phyloP scores from a whole-genome alignment of 1,140 invertebrate species.

The Megalonaias nervosa region DNA sequence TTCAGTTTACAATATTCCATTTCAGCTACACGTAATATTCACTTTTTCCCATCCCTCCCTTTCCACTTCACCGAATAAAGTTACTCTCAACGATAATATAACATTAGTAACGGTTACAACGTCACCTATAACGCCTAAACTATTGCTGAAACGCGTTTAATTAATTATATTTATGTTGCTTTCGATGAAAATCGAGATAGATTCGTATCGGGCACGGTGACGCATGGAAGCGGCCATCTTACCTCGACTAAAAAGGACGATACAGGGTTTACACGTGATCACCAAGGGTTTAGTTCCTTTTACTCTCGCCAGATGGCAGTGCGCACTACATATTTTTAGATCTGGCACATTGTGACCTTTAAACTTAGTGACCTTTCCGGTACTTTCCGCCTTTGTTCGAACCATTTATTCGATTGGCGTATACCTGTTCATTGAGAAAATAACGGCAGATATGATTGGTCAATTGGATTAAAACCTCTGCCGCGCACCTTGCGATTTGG shows the following conservation, averaged over 20 bases:
- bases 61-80: too few relatives aligned
- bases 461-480: slow-evolving; percentile 10
- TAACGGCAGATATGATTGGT: slow-evolving; percentile 20
- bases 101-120: too few relatives aligned
- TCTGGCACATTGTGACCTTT: too few relatives aligned
- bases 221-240: slow-evolving; percentile 25
- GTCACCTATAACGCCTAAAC: too few relatives aligned
- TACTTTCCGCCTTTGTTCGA: neutral
- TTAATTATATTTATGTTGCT: too few relatives aligned
- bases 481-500: slow-evolving; percentile 23
- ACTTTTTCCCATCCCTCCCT: too few relatives aligned
- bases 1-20: too few relatives aligned
- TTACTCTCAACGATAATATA: too few relatives aligned
- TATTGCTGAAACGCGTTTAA: too few relatives aligned
- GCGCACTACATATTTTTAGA: neutral
- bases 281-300: neutral
- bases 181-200: too few relatives aligned
- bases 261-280: slow-evolving; percentile 14
- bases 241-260: slow-evolving; percentile 12
- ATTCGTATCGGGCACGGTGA: neutral
- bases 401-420: slow-evolving; percentile 26
- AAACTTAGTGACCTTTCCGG: neutral
- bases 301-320: slow-evolving; percentile 7
- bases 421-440: slow-evolving; percentile 10
- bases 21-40: too few relatives aligned